Conservation (phyloP, 1,140 invertebrate species). For the Grapholita molesta region DNA sequence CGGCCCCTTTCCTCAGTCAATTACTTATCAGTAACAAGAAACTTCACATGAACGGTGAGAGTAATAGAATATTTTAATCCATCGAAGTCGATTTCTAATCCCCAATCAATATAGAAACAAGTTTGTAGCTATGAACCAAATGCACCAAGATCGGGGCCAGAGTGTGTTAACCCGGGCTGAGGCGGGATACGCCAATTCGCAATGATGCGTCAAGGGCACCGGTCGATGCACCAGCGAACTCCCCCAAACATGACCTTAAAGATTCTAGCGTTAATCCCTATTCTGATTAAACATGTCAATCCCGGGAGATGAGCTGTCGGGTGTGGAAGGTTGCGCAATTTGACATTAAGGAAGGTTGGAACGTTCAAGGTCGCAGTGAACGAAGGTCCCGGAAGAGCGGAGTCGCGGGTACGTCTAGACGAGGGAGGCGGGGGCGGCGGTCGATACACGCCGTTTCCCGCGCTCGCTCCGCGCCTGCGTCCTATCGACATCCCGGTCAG, state of each 20-base stretch:
- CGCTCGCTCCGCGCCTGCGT: constrained; percentile 69
- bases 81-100: constrained; percentile 16
- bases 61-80: constrained; percentile 5
- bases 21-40: constrained; percentile 1
- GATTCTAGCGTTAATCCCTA: constrained; percentile 29
- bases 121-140: constrained; percentile 10
- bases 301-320: constrained; percentile 33
- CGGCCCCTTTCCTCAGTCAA: background rate
- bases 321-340: constrained; percentile 43
- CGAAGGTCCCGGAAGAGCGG: constrained; percentile 70
- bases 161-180: constrained; percentile 53
- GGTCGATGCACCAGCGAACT: constrained; percentile 60
- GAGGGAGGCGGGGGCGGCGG: constrained; percentile 49
- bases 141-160: constrained; percentile 36
- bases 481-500: constrained; percentile 38
- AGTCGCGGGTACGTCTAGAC: constrained; percentile 71
- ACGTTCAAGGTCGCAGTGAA: constrained; percentile 71
- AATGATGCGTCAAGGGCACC: constrained; percentile 63
- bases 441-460: constrained; percentile 76
- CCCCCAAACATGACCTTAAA: constrained; percentile 19
- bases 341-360: constrained; percentile 73
- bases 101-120: constrained; percentile 2
- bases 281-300: constrained; percentile 52
- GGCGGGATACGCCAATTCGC: constrained; percentile 42
- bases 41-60: background rate